A percentile compares a stretch with the other conserved stretches of the same genome.
phyloP scores from a whole-genome alignment of 2,113 vertebrate species.

The Paramisgurnus dabryanus region DNA sequence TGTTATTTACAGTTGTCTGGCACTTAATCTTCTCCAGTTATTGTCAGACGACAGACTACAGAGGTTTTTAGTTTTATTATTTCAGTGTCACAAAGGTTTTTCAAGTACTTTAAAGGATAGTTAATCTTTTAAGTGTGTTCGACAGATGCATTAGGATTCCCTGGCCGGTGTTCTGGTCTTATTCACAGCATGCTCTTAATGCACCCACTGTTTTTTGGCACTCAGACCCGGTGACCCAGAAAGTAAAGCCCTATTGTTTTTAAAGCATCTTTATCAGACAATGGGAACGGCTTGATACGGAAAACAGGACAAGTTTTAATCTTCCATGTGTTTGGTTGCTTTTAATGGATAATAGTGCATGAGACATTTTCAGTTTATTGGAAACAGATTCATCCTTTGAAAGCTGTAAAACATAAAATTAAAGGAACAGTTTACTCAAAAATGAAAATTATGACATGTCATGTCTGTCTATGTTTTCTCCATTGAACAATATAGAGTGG shows the following conservation, averaged over 20 bases:
- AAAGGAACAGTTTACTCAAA: neutral
- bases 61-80: slow-evolving; percentile 49
- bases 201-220: slow-evolving; percentile 30
- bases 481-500: no score
- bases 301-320: slow-evolving; percentile 2
- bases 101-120: slow-evolving; percentile 60
- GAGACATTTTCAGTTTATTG: neutral
- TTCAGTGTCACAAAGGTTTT: slow-evolving; percentile 52
- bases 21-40: slow-evolving; percentile 54
- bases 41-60: slow-evolving; percentile 53
- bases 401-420: neutral
- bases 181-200: slow-evolving; percentile 6
- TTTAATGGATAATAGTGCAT: slow-evolving; percentile 13
- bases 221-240: slow-evolving; percentile 53
- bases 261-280: slow-evolving; percentile 48
- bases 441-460: neutral
- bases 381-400: neutral
- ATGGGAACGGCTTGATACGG: neutral
- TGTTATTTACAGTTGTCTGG: slow-evolving; percentile 59
- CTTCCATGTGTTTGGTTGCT: slow-evolving; percentile 14
- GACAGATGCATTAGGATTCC: slow-evolving; percentile 50
- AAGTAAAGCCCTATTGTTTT: slow-evolving; percentile 44
- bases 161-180: neutral
- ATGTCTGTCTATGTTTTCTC: neutral
- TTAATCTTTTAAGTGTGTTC: slow-evolving; percentile 64